A percentile compares a stretch with the other conserved stretches of the same genome.
These are phyloP conservation scores for Lepus americanus DNA, from an alignment of 2,113 vertebrate species.

Conservation along the genomic window DNA sequence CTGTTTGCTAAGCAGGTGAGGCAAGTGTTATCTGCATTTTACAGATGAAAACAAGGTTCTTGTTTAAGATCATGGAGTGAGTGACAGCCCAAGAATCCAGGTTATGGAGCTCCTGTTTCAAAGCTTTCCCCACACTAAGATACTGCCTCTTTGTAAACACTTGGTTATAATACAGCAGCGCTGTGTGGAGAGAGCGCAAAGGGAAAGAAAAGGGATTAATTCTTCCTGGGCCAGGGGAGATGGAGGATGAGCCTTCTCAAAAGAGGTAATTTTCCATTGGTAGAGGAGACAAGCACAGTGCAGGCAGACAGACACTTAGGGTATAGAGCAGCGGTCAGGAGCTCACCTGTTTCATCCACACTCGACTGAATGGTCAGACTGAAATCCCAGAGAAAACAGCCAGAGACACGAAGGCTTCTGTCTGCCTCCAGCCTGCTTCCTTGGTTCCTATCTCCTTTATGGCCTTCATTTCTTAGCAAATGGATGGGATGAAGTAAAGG, in stretches of 20 bases:
- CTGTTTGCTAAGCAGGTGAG: not conserved
- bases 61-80: slow-evolving; percentile 23
- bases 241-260: slow-evolving; percentile 59
- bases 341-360: fast-evolving
- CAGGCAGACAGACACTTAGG: not conserved
- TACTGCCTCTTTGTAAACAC: slow-evolving; percentile 58
- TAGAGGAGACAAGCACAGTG: slow-evolving; percentile 10
- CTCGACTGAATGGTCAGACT: not conserved
- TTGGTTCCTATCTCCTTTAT: not conserved
- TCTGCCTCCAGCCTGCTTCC: not conserved
- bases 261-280: slow-evolving; percentile 69
- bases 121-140: not conserved
- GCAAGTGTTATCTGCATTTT: slow-evolving; percentile 53
- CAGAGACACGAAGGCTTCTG: not conserved
- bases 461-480: not conserved
- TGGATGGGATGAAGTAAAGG: not conserved
- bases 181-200: slow-evolving; percentile 50
- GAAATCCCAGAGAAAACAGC: not conserved
- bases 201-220: slow-evolving; percentile 41
- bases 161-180: not conserved
- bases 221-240: slow-evolving; percentile 16
- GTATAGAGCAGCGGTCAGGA: not conserved
- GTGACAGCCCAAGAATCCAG: slow-evolving; percentile 13
- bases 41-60: slow-evolving; percentile 37
- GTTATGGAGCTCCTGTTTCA: not conserved